These are phyloP conservation scores for Zeuzera pyrina DNA, from an alignment of 2,888 invertebrate genomes.

Conservation along the genomic window DNA sequence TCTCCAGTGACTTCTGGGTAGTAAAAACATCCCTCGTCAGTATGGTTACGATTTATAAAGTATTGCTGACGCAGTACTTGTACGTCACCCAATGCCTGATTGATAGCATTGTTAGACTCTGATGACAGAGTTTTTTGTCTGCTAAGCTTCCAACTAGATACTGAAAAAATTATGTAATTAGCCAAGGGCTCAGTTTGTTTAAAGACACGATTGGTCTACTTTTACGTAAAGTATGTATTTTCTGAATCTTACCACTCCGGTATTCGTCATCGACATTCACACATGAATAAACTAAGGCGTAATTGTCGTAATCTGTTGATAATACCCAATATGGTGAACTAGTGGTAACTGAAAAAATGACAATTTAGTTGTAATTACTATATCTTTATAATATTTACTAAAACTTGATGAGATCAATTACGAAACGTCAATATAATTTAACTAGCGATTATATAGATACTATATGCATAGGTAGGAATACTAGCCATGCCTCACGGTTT, in stretches of 20 bases:
- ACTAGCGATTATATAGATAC: too few relatives aligned
- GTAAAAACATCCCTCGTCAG: conserved; percentile 40
- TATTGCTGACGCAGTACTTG: conserved; percentile 35
- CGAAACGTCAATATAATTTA: too few relatives aligned
- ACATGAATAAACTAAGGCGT: conserved; percentile 45
- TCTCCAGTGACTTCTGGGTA: conserved; percentile 34
- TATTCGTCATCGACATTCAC: neutral
- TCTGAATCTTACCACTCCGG: neutral
- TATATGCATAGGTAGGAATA: too few relatives aligned
- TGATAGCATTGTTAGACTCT: conserved; percentile 19
- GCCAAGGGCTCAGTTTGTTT: neutral
- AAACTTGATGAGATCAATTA: neutral
- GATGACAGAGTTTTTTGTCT: conserved; percentile 27
- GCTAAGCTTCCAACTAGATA: conserved; percentile 56
- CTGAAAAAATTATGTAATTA: conserved; percentile 22
- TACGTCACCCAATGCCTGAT: conserved; percentile 21
- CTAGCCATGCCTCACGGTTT: too few relatives aligned
- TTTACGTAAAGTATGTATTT: neutral
- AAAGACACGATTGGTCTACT: neutral
- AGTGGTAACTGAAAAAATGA: conserved; percentile 8
- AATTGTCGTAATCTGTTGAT: conserved; percentile 71
- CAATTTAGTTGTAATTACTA: neutral
- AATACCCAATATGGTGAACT: conserved; percentile 50
- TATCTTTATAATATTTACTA: neutral
- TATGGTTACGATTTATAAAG: conserved; percentile 29